These are phyloP conservation scores for Phenganax stokvisi DNA, from an alignment of 92 coral and sea anemone genomes.

Conservation along the genomic window DNA sequence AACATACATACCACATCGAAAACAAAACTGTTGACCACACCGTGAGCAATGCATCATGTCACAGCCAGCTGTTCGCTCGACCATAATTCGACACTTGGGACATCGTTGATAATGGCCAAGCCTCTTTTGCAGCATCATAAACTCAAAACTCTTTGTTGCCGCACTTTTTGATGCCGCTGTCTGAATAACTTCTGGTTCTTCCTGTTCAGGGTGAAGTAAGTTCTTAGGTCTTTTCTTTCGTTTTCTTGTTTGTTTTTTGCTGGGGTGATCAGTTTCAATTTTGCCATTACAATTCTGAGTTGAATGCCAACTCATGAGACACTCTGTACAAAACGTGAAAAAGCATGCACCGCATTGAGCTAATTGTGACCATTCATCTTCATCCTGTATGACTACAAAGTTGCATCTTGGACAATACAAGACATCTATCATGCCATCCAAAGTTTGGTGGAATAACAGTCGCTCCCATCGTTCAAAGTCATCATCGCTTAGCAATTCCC, in stretches of 20 bases:
- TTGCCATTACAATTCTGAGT: conserved; percentile 58
- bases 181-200: neutral
- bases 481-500: conserved; percentile 60
- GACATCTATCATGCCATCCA: conserved; percentile 78
- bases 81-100: conserved; percentile 71
- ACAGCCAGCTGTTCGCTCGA: conserved; percentile 84
- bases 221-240: conserved; percentile 8
- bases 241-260: conserved; percentile 21
- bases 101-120: conserved; percentile 68
- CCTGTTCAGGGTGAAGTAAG: conserved; percentile 2
- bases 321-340: conserved; percentile 85
- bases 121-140: conserved; percentile 56
- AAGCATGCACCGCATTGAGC: conserved; percentile 78
- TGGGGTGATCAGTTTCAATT: conserved; percentile 21
- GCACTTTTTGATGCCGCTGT: conserved; percentile 28
- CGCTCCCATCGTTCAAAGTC: conserved; percentile 76
- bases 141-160: conserved; percentile 46
- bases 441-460: conserved; percentile 63
- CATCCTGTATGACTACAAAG: conserved; percentile 70
- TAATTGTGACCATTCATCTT: conserved; percentile 65
- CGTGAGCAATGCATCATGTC: conserved; percentile 86
- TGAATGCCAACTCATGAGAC: conserved; percentile 78
- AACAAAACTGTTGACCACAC: conserved; percentile 72
- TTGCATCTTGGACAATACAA: conserved; percentile 91
- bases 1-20: conserved; percentile 82